These are phyloP conservation scores for Hylomyscus alleni DNA, from an alignment of 2,797 vertebrate species.

Conservation along the genomic window DNA sequence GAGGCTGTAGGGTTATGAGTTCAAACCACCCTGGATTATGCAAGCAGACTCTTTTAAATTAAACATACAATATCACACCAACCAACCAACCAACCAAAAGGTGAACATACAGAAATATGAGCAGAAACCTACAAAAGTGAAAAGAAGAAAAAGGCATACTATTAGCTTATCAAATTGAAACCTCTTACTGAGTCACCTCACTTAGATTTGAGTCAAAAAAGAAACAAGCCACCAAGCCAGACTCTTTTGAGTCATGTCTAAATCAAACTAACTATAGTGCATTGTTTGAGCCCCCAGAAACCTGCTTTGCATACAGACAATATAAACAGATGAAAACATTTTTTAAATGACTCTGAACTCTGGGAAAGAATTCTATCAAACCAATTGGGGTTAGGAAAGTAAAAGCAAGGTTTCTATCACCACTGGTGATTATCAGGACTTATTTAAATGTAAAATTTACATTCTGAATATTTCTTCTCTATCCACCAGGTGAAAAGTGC, in stretches of 20 bases:
- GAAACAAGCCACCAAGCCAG: background rate
- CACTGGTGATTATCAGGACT: slow-evolving; percentile 1
- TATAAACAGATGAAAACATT: background rate
- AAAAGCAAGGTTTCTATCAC: slow-evolving; percentile 29
- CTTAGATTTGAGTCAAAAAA: slow-evolving; percentile 48
- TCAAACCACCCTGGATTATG: background rate
- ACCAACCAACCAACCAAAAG: background rate
- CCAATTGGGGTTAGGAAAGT: slow-evolving; percentile 22
- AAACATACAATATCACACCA: background rate
- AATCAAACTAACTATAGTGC: background rate
- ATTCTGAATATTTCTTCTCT: slow-evolving; percentile 4
- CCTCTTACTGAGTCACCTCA: slow-evolving; percentile 6
- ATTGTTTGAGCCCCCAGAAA: background rate
- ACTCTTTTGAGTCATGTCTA: background rate
- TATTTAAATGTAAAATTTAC: slow-evolving; percentile 4
- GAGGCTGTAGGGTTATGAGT: background rate
- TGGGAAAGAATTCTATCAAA: slow-evolving; percentile 40
- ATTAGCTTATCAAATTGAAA: slow-evolving; percentile 52
- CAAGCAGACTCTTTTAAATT: background rate
- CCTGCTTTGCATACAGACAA: background rate
- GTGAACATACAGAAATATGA: background rate
- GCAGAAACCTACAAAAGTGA: background rate
- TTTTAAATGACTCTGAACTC: slow-evolving; percentile 39
- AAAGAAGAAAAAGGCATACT: background rate
- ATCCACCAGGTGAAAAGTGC: background rate